Evolutionary conservation across 1,140 invertebrate genomes (phyloP), one percentile per base, ranked within the genome.

Genomic region (Helicoverpa zea): DNA sequence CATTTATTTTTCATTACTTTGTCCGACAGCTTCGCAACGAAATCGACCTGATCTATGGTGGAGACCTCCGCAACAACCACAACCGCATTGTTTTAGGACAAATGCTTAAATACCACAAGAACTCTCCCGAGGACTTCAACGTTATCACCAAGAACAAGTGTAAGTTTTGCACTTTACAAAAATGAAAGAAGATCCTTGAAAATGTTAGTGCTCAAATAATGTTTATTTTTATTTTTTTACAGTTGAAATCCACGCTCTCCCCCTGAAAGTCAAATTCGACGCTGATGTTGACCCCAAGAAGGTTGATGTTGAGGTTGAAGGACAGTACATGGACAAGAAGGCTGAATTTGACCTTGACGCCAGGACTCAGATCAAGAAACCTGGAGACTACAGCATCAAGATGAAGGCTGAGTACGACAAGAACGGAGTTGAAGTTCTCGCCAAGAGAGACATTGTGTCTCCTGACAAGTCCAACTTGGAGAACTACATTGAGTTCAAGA

Each of bases 401-500:
- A 91, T 97, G 49, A 93, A 96, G 54, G 86, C 95, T 0, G 94
- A 96, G 43, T 84, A 96, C 3, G 88, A 97, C 83, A 95, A 96
- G 3, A 96, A 96, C 68, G 95, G 95, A 43, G 12, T 97, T 0
- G 95, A 96, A 73, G 29, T 96, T 0, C 93, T 96, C 74, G 88
- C 95, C 0, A 96, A 96, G 68, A 94, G 96, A 14, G 94, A 96
- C 14, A 92, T 96, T 5, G 68, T 96, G 0, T 94, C 85, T 2
- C 92, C 94, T 4, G 95, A 96, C 9, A 96, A 97, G 85, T 96
- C 96, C 30, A 97, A 97, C 80, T 96, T 96, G 54, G 94, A 95
- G 49, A 96, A 96, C 81, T 95, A 95, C 12, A 63, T 97, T 1
- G 95, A 96, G 47, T 74, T 97, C 1, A 96, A 96, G 9, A 95